These are phyloP conservation scores for Cottus gobio DNA, from an alignment of 2,113 vertebrate species.

Conservation along the genomic window DNA sequence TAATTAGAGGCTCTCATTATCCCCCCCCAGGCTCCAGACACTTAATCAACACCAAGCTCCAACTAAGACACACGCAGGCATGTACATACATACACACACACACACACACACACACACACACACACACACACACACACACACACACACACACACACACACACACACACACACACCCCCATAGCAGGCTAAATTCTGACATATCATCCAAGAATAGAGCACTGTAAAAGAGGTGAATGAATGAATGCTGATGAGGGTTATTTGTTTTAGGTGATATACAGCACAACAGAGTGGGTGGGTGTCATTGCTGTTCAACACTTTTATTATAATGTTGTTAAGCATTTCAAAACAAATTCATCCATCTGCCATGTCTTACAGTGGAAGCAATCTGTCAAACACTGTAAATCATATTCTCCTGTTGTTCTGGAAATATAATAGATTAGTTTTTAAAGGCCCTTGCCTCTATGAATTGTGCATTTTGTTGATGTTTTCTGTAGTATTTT, in stretches of 20 bases:
- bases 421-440: constrained; percentile 43
- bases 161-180: constrained; percentile 16
- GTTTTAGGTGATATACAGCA: constrained; percentile 75
- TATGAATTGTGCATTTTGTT: constrained; percentile 12
- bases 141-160: constrained; percentile 5
- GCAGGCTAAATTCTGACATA: constrained; percentile 63
- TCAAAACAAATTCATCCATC: constrained; percentile 70
- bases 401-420: constrained; percentile 48
- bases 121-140: background rate
- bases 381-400: constrained; percentile 64
- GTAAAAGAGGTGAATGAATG: constrained; percentile 73
- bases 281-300: constrained; percentile 70
- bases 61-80: constrained; percentile 65
- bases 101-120: background rate
- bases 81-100: background rate
- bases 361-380: constrained; percentile 53
- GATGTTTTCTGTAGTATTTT: background rate
- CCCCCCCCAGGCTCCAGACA: constrained; percentile 79
- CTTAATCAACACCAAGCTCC: constrained; percentile 81
- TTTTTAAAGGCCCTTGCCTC: constrained; percentile 9
- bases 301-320: constrained; percentile 71
- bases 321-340: constrained; percentile 74
- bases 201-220: constrained; percentile 62
- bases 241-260: constrained; percentile 78
- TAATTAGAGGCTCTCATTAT: constrained; percentile 85